Evolutionary conservation across 2,888 invertebrate genomes (phyloP).

Genomic region (Hecatera dysodea): DNA sequence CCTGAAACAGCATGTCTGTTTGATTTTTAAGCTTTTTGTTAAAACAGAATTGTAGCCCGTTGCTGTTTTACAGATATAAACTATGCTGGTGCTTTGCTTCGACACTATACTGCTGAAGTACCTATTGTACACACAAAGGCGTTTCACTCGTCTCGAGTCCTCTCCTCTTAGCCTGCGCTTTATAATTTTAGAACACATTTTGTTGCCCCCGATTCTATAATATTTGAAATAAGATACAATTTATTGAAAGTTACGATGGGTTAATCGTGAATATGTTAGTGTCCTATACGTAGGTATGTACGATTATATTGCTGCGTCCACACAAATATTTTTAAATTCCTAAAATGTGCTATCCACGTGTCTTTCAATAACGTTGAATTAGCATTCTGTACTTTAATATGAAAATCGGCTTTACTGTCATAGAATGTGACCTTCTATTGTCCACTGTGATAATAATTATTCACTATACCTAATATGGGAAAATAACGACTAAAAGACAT

Average conservation of each 20-base stretch:
- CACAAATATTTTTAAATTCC: slow-evolving; percentile 3
- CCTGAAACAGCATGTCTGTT: slow-evolving; percentile 31
- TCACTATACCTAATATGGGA: neutral
- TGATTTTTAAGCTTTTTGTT: slow-evolving; percentile 26
- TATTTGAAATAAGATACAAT: neutral
- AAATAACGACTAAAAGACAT: slow-evolving; percentile 8
- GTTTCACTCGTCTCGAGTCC: neutral
- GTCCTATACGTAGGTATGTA: neutral
- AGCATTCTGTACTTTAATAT: neutral
- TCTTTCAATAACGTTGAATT: slow-evolving; percentile 1
- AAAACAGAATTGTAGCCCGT: neutral
- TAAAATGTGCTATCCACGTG: neutral
- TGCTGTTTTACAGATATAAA: slow-evolving; percentile 17
- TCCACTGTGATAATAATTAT: neutral
- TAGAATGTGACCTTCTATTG: neutral
- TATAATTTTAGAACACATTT: slow-evolving; percentile 1
- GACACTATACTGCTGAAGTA: slow-evolving; percentile 8
- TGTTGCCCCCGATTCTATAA: neutral
- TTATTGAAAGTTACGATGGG: slow-evolving; percentile 11
- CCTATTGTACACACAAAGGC: neutral
- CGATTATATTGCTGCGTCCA: neutral
- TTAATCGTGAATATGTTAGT: slow-evolving; percentile 6
- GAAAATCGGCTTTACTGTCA: neutral
- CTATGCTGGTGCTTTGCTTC: slow-evolving; percentile 1
- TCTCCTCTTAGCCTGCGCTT: neutral